Evolutionary conservation across 2,888 invertebrate species (phyloP).

Genomic region (Athripsodes cinereus): DNA sequence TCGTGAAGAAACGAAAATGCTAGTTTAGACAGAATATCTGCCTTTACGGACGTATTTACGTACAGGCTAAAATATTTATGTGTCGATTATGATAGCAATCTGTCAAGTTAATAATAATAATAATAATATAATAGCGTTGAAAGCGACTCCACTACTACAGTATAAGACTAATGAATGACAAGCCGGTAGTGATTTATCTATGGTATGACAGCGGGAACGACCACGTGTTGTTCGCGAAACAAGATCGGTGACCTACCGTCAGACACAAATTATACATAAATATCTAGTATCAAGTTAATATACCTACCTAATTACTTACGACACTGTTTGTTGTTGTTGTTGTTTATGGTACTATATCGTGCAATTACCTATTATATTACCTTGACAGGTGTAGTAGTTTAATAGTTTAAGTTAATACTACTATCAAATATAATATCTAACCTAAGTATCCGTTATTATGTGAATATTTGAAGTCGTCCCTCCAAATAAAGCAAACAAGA

Average conservation of each 20-base stretch:
- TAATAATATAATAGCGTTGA: slow-evolving; percentile 9
- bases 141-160: slow-evolving; percentile 3
- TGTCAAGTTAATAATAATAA: slow-evolving; percentile 17
- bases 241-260: slow-evolving; percentile 25
- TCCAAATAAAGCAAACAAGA: no score
- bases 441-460: no score
- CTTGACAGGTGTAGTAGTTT: neutral
- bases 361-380: neutral
- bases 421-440: no score
- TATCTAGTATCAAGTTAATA: no score
- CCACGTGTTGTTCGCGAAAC: slow-evolving; percentile 25
- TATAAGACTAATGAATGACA: no score
- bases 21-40: no score
- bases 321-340: slow-evolving; percentile 9
- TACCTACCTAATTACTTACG: slow-evolving; percentile 15
- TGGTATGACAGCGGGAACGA: slow-evolving; percentile 12
- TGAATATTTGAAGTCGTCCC: no score
- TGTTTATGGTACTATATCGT: neutral
- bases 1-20: no score
- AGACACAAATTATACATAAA: no score
- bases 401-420: no score
- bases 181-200: neutral
- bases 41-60: no score
- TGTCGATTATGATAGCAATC: slow-evolving; percentile 2
- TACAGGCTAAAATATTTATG: no score